A percentile compares a stretch with the other conserved stretches of the same genome.
Conservation (phyloP, 1,140 invertebrate species). For the Diorhabda sublineata region DNA sequence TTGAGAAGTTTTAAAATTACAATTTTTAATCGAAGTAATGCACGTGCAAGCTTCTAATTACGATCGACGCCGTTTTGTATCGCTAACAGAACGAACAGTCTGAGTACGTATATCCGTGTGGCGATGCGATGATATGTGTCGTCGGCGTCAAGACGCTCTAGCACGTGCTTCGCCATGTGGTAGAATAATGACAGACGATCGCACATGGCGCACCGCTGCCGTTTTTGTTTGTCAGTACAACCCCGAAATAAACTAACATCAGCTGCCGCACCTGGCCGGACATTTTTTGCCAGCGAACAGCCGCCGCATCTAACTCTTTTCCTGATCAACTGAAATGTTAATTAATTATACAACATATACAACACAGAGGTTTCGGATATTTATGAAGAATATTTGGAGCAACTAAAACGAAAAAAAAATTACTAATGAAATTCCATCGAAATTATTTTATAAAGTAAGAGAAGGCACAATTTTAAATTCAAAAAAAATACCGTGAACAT, state of each 20-base stretch:
- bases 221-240: conserved; percentile 33
- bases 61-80: too few relatives aligned
- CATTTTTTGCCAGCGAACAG: conserved; percentile 34
- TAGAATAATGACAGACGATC: conserved; percentile 34
- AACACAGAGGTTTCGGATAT: not conserved
- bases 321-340: conserved; percentile 32
- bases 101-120: not conserved
- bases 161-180: conserved; percentile 40
- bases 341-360: conserved; percentile 17
- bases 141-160: conserved; percentile 36
- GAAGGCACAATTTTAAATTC: too few relatives aligned
- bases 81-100: too few relatives aligned
- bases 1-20: too few relatives aligned
- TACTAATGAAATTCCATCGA: too few relatives aligned
- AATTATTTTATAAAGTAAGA: too few relatives aligned
- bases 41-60: too few relatives aligned
- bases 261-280: conserved; percentile 37
- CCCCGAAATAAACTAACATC: conserved; percentile 31
- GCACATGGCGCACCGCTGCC: conserved; percentile 24
- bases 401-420: too few relatives aligned
- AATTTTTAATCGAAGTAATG: too few relatives aligned
- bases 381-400: conserved; percentile 3
- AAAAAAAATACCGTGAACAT: too few relatives aligned
- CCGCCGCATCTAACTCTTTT: conserved; percentile 26
- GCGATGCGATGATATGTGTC: conserved; percentile 24